Conservation (phyloP, 1,140 invertebrate genomes). For the Drosophila melanica region DNA sequence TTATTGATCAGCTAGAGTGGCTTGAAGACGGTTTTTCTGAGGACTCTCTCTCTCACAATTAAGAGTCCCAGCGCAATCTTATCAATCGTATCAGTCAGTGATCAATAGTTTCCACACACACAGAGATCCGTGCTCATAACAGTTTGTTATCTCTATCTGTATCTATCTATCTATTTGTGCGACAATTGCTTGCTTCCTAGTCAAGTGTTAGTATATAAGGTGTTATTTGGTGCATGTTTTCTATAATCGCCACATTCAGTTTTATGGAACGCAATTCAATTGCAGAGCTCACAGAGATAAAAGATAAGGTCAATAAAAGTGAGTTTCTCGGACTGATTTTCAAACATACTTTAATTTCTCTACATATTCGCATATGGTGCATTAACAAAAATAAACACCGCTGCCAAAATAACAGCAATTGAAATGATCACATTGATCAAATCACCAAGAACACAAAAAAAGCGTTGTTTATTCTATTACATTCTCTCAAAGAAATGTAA, state of each 20-base stretch:
- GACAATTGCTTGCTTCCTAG: conserved; percentile 14
- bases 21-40: background rate
- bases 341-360: background rate
- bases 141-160: conserved; percentile 14
- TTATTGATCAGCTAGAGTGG: background rate
- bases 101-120: conserved; percentile 24
- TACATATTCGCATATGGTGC: background rate
- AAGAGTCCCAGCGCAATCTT: conserved; percentile 19
- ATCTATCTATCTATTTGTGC: conserved; percentile 16
- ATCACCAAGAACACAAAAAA: background rate
- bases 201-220: conserved; percentile 12
- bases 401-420: background rate
- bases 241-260: conserved; percentile 2
- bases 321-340: conserved; percentile 2
- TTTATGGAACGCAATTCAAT: conserved; percentile 21
- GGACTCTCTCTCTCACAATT: background rate
- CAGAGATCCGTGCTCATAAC: background rate
- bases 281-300: conserved; percentile 16
- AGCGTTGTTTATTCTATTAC: too few species aligned
- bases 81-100: conserved; percentile 27
- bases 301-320: conserved; percentile 10
- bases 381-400: background rate
- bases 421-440: background rate
- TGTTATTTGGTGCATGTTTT: background rate
- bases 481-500: too few species aligned